Conservation (phyloP, 2,888 invertebrate genomes). For the Lamproptera curius region DNA sequence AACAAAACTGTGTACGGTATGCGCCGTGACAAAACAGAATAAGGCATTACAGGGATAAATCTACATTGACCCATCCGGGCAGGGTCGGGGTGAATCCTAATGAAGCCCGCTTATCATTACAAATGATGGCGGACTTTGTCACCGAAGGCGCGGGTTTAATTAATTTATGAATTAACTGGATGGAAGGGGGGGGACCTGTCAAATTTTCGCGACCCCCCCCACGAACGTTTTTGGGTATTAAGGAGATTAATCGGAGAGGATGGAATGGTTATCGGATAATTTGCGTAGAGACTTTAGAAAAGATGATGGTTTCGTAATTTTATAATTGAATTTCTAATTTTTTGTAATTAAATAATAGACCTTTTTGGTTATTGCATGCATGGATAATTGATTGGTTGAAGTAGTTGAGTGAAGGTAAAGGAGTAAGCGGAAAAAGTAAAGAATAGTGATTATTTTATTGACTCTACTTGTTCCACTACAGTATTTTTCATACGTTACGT, state of each 20-base stretch:
- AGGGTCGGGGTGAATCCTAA: conserved; percentile 48
- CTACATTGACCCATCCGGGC: conserved; percentile 51
- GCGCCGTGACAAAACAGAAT: conserved; percentile 29
- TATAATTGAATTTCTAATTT: too few relatives aligned
- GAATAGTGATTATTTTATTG: too few relatives aligned
- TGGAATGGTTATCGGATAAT: conserved; percentile 4
- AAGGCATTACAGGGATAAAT: conserved; percentile 53
- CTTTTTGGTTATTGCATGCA: too few relatives aligned
- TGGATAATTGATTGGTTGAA: too few relatives aligned
- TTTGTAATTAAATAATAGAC: too few relatives aligned
- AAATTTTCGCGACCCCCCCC: conserved; percentile 42
- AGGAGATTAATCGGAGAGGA: conserved; percentile 9
- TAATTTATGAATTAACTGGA: conserved; percentile 69
- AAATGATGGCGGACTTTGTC: conserved; percentile 52
- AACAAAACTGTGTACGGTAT: not conserved
- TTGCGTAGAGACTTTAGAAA: not conserved
- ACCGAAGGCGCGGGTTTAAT: conserved; percentile 55
- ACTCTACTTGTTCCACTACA: too few relatives aligned
- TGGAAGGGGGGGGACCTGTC: conserved; percentile 42
- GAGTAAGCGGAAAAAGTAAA: too few relatives aligned
- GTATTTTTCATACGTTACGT: too few relatives aligned
- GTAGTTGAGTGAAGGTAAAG: too few relatives aligned
- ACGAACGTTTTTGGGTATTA: conserved; percentile 16
- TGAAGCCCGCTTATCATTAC: conserved; percentile 67
- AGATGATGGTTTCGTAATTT: too few relatives aligned